Percentiles rank a stretch among this genome's conserved stretches.
phyloP scores from a whole-genome alignment of 1,140 invertebrate species.

The Drosophila saltans region DNA sequence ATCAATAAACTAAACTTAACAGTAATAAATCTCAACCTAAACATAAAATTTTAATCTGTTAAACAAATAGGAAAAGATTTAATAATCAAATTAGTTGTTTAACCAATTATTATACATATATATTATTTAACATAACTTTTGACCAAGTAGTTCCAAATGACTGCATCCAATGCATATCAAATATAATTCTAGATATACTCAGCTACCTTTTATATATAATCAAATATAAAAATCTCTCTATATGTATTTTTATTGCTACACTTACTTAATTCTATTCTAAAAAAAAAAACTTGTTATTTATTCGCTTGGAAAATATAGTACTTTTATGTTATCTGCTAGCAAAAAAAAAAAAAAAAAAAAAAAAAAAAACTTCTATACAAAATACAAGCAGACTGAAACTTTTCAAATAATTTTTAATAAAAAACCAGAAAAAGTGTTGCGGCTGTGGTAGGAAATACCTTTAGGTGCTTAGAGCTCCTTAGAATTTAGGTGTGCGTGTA shows the following conservation, averaged over 20 bases:
- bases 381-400: slow-evolving; percentile 49
- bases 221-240: not conserved
- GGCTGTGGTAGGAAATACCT: slow-evolving; percentile 57
- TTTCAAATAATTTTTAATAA: slow-evolving; percentile 77
- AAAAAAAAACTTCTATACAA: slow-evolving; percentile 17
- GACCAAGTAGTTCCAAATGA: too few species aligned
- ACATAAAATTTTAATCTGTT: too few species aligned
- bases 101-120: too few species aligned
- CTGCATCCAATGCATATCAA: too few species aligned
- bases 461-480: slow-evolving; percentile 44
- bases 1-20: too few species aligned
- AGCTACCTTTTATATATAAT: too few species aligned
- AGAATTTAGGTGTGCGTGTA: slow-evolving; percentile 26
- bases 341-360: not conserved
- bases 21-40: too few species aligned
- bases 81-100: too few species aligned
- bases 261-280: slow-evolving; percentile 2
- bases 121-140: too few species aligned
- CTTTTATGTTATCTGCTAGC: not conserved
- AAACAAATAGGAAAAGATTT: too few species aligned
- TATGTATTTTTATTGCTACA: not conserved
- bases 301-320: slow-evolving; percentile 4
- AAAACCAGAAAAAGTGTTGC: slow-evolving; percentile 58
- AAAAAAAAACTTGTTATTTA: slow-evolving; percentile 5
- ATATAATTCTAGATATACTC: too few species aligned